phyloP scores from a whole-genome alignment of 2,797 vertebrate species.

The Liparis tanakae region DNA sequence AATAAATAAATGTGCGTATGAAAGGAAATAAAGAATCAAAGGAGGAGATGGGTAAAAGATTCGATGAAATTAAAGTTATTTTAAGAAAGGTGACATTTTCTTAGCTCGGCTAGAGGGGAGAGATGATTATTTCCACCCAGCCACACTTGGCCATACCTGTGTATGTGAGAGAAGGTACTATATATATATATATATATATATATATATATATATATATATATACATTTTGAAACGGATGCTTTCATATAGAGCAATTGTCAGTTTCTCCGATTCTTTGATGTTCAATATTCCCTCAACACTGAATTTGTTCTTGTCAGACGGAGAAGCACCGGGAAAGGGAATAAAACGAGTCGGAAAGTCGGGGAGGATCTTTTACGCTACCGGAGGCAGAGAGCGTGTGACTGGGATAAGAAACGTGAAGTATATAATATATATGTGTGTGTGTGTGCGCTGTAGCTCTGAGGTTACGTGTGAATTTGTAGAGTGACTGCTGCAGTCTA shows the following conservation, averaged over 20 bases:
- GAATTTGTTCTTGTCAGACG: constrained; percentile 15
- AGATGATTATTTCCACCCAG: constrained; percentile 9
- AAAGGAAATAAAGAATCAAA: constrained; percentile 55
- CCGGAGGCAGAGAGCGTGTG: background rate
- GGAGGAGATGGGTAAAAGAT: constrained; percentile 28
- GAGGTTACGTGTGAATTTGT: constrained; percentile 26
- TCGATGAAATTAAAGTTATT: constrained; percentile 32
- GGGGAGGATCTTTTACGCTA: constrained; percentile 16
- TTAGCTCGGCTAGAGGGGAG: constrained; percentile 14
- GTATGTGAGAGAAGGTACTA: background rate
- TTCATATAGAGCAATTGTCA: constrained; percentile 30
- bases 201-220: constrained; percentile 51
- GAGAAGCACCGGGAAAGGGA: constrained; percentile 18
- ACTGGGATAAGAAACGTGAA: constrained; percentile 1
- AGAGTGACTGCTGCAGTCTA: constrained; percentile 28
- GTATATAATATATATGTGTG: too few species aligned
- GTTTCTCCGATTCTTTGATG: constrained; percentile 8
- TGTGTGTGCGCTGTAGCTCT: constrained; percentile 19
- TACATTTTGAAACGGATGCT: constrained; percentile 41
- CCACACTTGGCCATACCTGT: background rate
- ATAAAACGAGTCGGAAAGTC: constrained; percentile 11
- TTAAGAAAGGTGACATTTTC: constrained; percentile 29
- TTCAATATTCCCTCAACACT: constrained; percentile 25
- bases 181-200: constrained; percentile 50
- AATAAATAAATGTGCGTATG: constrained; percentile 18